Percentiles rank a stretch among this genome's conserved stretches.
phyloP scores from a whole-genome alignment of 2,888 invertebrate genomes.

The Plemyria rubiginata region DNA sequence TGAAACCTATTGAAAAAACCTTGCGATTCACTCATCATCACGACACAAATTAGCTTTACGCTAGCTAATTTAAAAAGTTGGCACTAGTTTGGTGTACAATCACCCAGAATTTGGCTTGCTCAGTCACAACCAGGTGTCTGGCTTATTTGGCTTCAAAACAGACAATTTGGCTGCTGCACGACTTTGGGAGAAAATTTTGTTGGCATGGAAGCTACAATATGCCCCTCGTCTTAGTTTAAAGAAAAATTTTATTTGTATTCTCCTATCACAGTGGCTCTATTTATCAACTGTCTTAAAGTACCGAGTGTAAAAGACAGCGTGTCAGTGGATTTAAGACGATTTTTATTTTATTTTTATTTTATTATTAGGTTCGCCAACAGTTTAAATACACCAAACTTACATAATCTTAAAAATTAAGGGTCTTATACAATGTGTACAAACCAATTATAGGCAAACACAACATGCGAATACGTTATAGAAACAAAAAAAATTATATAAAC shows the following conservation, averaged over 20 bases:
- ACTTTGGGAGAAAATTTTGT: conserved; percentile 48
- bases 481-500: no score
- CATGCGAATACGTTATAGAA: no score
- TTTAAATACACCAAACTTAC: no score
- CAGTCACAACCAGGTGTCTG: conserved; percentile 59
- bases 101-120: conserved; percentile 52
- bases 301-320: no score
- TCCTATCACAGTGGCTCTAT: background rate
- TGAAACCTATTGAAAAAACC: background rate
- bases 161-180: conserved; percentile 58
- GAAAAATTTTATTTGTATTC: conserved; percentile 21
- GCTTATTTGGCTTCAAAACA: conserved; percentile 58
- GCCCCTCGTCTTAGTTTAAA: conserved; percentile 14
- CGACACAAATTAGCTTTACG: background rate
- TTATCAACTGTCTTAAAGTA: no score
- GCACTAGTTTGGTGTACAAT: conserved; percentile 48
- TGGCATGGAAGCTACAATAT: conserved; percentile 46
- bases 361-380: no score
- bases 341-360: no score
- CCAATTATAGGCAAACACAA: no score
- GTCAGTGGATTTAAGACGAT: no score
- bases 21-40: background rate
- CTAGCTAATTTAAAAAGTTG: conserved; percentile 65
- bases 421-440: no score
- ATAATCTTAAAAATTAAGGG: no score